Base-by-base conservation (phyloP, 2,113 vertebrate species). In the Aleadryas rufinucha region DNA sequence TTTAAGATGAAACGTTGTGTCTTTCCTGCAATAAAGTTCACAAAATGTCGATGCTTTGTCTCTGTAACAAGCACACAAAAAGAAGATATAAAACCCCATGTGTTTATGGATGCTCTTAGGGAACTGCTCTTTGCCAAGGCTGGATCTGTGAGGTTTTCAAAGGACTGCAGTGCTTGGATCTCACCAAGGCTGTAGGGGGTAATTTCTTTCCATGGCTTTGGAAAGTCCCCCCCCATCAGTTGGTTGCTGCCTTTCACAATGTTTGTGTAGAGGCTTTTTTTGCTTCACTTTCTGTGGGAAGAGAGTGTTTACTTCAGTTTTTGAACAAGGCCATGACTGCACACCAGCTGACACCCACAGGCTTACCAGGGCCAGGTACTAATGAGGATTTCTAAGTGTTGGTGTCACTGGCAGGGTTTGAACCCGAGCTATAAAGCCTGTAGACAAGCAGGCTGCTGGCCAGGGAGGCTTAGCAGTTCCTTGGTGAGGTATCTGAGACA, bases 11-110 rank as follows among this genome's bases (percentile, higher is more conserved):
- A 94, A 91, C 1, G 0, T 52, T 89, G 44, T 2, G 1, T 84
- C 47, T 95, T 93, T 78, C 52, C 26, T 63, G 56, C 87, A 84
- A 52, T 75, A 84, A 91, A 94, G 47, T 84, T 97, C 80, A 66
- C 69, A 75, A 87, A 95, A 85, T 16, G 20, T 66, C 6, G 11
- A 49, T 54, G 45, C 31, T 89, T 91, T 84, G 59, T 86, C 37
- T 65, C 37, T 50, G 52, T 69, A 75, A 80, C 50, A 27, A 76
- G 63, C 63, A 16, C 17, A 49, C 50, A 82, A 9, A 77, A 84
- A 56, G 60, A 18, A 71, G 31, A 64, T 50, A 12, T 42, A 81
- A 94, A 81, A 0, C 35, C 16, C n/a, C 52, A 7, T 2, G 13
- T 87, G 87, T 87, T 96, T 93, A 39, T 50, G 14, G 52, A n/a